A percentile compares a stretch with the other conserved stretches of the same genome.
phyloP scores from a whole-genome alignment of 2,797 vertebrate genomes.

The Eulemur coronatus region DNA sequence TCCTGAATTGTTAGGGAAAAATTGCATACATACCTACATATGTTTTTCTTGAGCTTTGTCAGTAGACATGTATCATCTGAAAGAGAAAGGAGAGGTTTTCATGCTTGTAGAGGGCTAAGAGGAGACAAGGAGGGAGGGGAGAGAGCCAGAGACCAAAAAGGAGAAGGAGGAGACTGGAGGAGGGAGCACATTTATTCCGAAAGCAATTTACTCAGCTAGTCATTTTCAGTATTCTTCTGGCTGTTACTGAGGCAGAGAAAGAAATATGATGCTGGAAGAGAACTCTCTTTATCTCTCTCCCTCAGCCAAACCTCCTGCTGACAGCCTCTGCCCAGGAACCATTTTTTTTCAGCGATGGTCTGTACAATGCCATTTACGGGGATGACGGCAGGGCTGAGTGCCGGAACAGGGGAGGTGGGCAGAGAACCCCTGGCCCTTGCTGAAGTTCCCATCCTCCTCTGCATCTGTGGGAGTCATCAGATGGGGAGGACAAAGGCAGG shows the following conservation, averaged over 20 bases:
- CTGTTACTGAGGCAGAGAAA: constrained; percentile 37
- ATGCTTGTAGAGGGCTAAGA: neutral
- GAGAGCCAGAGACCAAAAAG: neutral
- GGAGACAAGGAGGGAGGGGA: neutral
- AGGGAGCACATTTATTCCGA: constrained; percentile 20
- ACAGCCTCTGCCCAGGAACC: neutral
- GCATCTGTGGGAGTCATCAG: neutral
- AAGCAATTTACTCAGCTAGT: constrained; percentile 21
- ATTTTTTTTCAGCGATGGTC: neutral
- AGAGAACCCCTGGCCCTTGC: neutral
- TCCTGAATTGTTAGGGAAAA: neutral
- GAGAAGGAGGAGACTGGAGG: neutral
- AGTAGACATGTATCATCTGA: neutral
- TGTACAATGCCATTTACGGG: neutral
- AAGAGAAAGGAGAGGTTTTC: neutral
- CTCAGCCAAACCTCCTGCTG: neutral
- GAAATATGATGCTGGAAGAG: neutral
- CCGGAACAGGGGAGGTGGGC: no score
- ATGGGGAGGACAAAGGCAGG: fast-evolving
- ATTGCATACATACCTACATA: neutral
- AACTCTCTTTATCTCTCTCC: constrained; percentile 15
- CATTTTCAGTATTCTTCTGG: constrained; percentile 41
- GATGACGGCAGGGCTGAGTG: neutral
- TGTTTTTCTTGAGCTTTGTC: neutral
- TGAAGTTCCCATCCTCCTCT: neutral